Conservation (phyloP, 2,888 invertebrate species). For the Coremacera marginata region DNA sequence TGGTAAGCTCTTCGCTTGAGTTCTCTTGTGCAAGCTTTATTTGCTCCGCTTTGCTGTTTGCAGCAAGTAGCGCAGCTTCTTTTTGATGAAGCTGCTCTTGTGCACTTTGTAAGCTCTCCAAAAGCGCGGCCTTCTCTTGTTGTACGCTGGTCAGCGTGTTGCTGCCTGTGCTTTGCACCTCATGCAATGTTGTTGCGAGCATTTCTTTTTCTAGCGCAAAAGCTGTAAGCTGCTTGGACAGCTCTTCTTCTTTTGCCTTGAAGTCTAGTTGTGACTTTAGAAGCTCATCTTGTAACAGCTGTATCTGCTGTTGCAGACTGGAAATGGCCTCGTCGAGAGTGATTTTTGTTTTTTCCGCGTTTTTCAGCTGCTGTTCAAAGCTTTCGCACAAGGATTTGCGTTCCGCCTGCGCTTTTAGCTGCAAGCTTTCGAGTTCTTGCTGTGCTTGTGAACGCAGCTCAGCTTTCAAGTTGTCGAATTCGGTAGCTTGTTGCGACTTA, state of each 20-base stretch:
- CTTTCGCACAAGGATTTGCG: conserved; percentile 48
- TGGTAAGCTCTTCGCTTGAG: conserved; percentile 44
- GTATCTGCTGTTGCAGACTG: conserved; percentile 50
- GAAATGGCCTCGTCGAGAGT: conserved; percentile 49
- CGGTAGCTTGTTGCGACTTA: conserved; percentile 40
- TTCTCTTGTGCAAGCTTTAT: conserved; percentile 51
- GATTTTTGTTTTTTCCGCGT: conserved; percentile 46
- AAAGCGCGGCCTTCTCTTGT: conserved; percentile 45
- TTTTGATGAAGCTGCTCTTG: conserved; percentile 44
- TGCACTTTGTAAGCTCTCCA: conserved; percentile 46
- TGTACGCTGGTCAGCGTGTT: conserved; percentile 38
- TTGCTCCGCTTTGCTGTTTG: conserved; percentile 47
- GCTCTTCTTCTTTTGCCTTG: conserved; percentile 49
- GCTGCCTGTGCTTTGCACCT: conserved; percentile 46
- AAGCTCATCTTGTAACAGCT: conserved; percentile 51
- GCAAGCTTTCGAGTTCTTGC: conserved; percentile 38
- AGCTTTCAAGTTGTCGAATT: conserved; percentile 44
- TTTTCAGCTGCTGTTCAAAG: conserved; percentile 49
- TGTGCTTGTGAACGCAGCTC: conserved; percentile 39
- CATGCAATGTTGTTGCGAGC: conserved; percentile 43
- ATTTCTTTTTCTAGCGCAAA: conserved; percentile 43
- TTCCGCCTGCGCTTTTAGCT: conserved; percentile 44
- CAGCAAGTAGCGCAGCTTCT: conserved; percentile 38
- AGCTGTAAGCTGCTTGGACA: conserved; percentile 48
- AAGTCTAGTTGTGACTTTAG: conserved; percentile 51